Percentiles rank a stretch among this genome's conserved stretches.
phyloP scores from a whole-genome alignment of 2,888 invertebrate genomes.

The Callosobruchus maculatus region DNA sequence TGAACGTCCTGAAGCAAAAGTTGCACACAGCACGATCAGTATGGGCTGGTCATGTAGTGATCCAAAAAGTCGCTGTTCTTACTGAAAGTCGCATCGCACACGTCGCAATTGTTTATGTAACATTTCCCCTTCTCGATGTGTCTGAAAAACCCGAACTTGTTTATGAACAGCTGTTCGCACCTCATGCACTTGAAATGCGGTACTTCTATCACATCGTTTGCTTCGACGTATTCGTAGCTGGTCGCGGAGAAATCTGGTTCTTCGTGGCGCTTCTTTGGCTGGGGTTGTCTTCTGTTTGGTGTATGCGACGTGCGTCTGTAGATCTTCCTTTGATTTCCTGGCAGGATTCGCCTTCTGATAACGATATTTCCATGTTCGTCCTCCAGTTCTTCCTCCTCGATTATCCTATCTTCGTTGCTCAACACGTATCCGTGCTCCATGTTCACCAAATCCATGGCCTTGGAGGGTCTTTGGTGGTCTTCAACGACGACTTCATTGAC shows the following conservation, averaged over 20 bases:
- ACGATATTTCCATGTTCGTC: constrained; percentile 18
- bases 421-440: constrained; percentile 47
- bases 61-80: constrained; percentile 44
- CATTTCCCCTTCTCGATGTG: constrained; percentile 49
- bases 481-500: constrained; percentile 26
- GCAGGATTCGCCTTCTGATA: constrained; percentile 6
- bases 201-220: constrained; percentile 42
- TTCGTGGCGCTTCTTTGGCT: constrained; percentile 38
- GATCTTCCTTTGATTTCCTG: not conserved
- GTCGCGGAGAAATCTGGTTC: constrained; percentile 46
- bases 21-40: constrained; percentile 46
- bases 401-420: constrained; percentile 27
- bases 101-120: constrained; percentile 46
- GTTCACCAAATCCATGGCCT: constrained; percentile 34
- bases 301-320: not conserved
- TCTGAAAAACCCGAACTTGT: constrained; percentile 44
- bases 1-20: constrained; percentile 47
- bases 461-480: constrained; percentile 3
- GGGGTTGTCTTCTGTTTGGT: constrained; percentile 29
- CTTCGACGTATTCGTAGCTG: constrained; percentile 37
- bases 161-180: constrained; percentile 47
- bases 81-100: constrained; percentile 39
- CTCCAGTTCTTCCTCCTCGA: constrained; percentile 23
- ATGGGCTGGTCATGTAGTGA: constrained; percentile 42
- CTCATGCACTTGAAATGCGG: constrained; percentile 44